phyloP scores from a whole-genome alignment of 1,140 invertebrate species.

The Pissodes strobi region DNA sequence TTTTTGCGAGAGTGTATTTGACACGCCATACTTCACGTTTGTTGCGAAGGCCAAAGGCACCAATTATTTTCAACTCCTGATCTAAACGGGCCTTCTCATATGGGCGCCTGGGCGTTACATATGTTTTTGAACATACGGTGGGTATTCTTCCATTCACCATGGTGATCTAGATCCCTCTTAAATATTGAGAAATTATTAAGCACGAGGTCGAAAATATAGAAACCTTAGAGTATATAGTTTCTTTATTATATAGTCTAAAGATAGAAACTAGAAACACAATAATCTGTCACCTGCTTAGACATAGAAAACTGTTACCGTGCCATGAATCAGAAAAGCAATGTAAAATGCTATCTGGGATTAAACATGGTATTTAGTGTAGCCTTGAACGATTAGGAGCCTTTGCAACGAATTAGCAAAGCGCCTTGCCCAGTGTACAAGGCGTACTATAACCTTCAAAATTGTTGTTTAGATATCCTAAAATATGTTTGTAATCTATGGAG shows the following conservation, averaged over 20 bases:
- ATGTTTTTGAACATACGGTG: constrained; percentile 96
- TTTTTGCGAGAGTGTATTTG: constrained; percentile 97
- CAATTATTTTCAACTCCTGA: constrained; percentile 98
- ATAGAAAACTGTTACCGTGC: constrained; percentile 48
- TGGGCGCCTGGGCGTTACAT: constrained; percentile 96
- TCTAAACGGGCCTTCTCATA: constrained; percentile 99
- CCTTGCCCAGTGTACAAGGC: constrained; percentile 50
- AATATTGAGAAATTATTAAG: too few relatives aligned
- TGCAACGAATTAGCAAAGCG: constrained; percentile 35
- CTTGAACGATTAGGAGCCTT: constrained; percentile 49
- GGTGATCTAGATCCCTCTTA: constrained; percentile 13
- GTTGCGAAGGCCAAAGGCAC: constrained; percentile 98
- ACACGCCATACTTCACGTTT: constrained; percentile 99
- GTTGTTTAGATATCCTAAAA: too few relatives aligned
- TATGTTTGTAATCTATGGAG: too few relatives aligned
- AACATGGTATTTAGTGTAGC: constrained; percentile 51
- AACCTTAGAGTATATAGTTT: too few relatives aligned
- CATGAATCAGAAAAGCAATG: constrained; percentile 52
- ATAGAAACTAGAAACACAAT: too few relatives aligned
- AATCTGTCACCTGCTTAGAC: too few relatives aligned
- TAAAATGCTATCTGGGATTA: constrained; percentile 51
- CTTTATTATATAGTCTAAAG: too few relatives aligned
- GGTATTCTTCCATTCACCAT: constrained; percentile 95
- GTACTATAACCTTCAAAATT: too few relatives aligned
- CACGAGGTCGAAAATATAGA: too few relatives aligned